Percentiles rank a stretch among this genome's conserved stretches.
Evolutionary conservation across 1,140 invertebrate genomes (phyloP).

Genomic region (Laupala kohalensis): DNA sequence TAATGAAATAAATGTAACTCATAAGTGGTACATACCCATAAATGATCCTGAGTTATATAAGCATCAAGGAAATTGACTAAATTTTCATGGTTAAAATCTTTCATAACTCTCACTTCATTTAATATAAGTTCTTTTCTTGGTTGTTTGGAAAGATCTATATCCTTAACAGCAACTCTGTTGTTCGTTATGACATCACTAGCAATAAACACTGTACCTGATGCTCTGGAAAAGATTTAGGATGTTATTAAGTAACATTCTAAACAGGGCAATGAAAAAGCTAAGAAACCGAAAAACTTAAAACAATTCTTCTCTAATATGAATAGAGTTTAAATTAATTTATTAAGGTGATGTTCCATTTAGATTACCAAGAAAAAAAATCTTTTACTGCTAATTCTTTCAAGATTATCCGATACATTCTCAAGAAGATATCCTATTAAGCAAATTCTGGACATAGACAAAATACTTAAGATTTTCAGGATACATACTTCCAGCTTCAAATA

Average conservation of each 20-base stretch:
- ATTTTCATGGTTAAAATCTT: slow-evolving; percentile 89
- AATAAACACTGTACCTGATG: slow-evolving; percentile 84
- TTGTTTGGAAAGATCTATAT: slow-evolving; percentile 88
- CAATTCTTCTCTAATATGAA: too few relatives aligned
- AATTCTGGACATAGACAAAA: background rate
- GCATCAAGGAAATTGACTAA: slow-evolving; percentile 93
- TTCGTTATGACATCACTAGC: slow-evolving; percentile 66
- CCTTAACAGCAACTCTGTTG: slow-evolving; percentile 83
- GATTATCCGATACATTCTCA: background rate
- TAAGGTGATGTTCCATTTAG: too few relatives aligned
- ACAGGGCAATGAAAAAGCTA: background rate
- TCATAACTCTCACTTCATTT: slow-evolving; percentile 87
- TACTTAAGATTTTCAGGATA: background rate
- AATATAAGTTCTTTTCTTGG: slow-evolving; percentile 89
- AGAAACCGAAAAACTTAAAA: too few relatives aligned
- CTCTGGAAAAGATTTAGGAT: slow-evolving; percentile 31
- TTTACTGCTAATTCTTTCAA: too few relatives aligned
- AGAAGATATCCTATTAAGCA: background rate
- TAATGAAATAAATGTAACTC: too few relatives aligned
- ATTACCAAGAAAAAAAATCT: too few relatives aligned
- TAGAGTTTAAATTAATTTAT: too few relatives aligned
- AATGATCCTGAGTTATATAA: slow-evolving; percentile 75
- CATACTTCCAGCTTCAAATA: background rate
- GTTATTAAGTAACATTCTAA: background rate
- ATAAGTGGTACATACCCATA: slow-evolving; percentile 57